These are phyloP conservation scores for Propithecus deckenii DNA, from an alignment of 2,797 vertebrate genomes.

Conservation along the genomic window DNA sequence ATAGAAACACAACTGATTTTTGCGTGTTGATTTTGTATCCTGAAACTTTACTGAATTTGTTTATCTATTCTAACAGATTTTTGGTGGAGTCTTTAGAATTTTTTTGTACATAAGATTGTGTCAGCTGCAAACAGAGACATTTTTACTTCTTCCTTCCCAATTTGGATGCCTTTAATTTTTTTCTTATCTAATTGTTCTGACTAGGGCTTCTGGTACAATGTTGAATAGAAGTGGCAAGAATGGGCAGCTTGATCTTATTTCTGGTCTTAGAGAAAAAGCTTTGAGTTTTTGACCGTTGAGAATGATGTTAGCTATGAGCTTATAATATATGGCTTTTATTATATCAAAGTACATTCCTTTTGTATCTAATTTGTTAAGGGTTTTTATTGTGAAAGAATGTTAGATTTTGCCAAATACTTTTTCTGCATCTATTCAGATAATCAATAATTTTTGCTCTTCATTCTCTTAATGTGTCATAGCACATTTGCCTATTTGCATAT, in stretches of 20 bases:
- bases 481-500: neutral
- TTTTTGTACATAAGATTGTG: neutral
- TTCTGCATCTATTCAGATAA: neutral
- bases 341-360: neutral
- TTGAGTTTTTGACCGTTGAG: neutral
- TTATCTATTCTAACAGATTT: neutral
- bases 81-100: neutral
- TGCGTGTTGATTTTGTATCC: neutral
- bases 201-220: neutral
- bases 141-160: neutral
- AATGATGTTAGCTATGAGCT: neutral
- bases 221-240: neutral
- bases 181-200: neutral
- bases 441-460: neutral
- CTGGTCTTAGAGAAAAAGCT: neutral
- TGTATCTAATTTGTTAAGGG: neutral
- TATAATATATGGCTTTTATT: neutral
- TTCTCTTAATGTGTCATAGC: neutral
- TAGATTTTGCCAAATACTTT: neutral
- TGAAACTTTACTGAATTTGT: neutral
- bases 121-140: neutral
- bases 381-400: neutral
- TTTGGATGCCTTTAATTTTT: neutral
- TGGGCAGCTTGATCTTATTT: neutral
- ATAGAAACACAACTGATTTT: neutral